These are phyloP conservation scores for Sinosuthora webbiana DNA, from an alignment of 2,113 vertebrate species.

Conservation along the genomic window DNA sequence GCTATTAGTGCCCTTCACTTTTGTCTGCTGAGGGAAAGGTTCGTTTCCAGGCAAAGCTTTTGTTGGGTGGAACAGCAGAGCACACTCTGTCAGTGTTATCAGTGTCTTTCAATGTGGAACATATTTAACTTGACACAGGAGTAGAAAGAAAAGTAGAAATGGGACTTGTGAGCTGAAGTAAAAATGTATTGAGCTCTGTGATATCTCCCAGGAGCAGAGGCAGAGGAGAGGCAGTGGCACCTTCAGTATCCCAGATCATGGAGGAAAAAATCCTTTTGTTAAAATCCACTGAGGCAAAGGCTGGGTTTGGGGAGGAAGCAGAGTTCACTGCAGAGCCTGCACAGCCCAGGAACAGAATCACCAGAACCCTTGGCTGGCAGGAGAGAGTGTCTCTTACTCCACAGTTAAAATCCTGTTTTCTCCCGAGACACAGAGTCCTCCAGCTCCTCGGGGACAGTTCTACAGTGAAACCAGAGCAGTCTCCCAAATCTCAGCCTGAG, in stretches of 20 bases:
- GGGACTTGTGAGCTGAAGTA: slow-evolving; percentile 18
- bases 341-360: not conserved
- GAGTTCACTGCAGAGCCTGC: not conserved
- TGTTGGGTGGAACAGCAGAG: slow-evolving; percentile 20
- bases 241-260: not conserved
- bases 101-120: slow-evolving; percentile 54
- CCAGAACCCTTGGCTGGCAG: not conserved
- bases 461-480: not conserved
- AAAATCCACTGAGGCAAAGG: not conserved
- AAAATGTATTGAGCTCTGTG: not conserved
- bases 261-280: not conserved
- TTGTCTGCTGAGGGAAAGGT: slow-evolving; percentile 16
- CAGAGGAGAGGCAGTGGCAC: not conserved
- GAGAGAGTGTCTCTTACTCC: not conserved
- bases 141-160: not conserved
- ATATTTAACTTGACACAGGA: slow-evolving; percentile 54
- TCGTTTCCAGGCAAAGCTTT: slow-evolving; percentile 33
- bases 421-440: not conserved
- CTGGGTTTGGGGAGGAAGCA: not conserved
- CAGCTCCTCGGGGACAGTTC: not conserved
- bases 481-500: not conserved
- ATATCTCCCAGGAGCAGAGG: not conserved
- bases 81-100: slow-evolving; percentile 54
- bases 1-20: slow-evolving; percentile 19
- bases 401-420: not conserved